Percentiles rank a stretch among this genome's conserved stretches.
Evolutionary conservation across 2,797 vertebrate species (phyloP).

Genomic region (Emys orbicularis): DNA sequence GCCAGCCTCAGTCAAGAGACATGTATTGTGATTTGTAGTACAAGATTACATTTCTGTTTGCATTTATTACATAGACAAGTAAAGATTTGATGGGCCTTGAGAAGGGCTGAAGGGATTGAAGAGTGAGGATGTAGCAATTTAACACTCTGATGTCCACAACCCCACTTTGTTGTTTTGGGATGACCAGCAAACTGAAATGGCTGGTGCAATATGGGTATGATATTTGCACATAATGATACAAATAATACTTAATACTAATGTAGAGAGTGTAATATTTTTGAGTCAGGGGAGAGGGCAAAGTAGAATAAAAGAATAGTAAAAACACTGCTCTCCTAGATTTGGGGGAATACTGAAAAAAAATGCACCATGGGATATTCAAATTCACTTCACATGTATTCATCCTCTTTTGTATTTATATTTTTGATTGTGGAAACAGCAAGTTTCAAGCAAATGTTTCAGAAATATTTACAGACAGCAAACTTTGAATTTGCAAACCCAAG

Average conservation of each 20-base stretch:
- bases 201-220: fast-evolving
- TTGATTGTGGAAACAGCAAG: neutral
- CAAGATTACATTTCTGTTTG: neutral
- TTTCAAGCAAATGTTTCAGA: neutral
- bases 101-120: neutral
- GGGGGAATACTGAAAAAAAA: neutral
- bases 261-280: neutral
- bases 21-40: neutral
- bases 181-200: neutral
- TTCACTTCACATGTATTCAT: fast-evolving
- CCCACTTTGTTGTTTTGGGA: neutral
- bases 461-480: neutral
- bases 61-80: neutral
- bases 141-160: neutral
- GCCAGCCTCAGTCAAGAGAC: neutral
- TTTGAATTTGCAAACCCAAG: fast-evolving
- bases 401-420: neutral
- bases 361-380: neutral
- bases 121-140: neutral
- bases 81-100: neutral
- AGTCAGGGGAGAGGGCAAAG: neutral
- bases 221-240: neutral
- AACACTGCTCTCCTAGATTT: neutral
- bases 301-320: neutral
- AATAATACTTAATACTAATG: neutral